Conservation (phyloP, 1,140 invertebrate species). For the Tetragonula clypearis region DNA sequence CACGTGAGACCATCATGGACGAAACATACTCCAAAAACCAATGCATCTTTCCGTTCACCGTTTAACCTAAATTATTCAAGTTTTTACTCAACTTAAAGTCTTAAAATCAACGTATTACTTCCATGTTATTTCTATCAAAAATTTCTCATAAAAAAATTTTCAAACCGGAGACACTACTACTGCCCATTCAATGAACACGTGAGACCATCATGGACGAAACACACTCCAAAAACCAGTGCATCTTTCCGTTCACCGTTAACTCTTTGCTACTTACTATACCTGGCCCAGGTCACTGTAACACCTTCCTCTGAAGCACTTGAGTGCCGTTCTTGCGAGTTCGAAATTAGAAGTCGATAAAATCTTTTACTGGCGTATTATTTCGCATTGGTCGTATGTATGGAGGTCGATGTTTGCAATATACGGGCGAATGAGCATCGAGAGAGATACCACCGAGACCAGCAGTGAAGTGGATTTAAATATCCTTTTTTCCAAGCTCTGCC, state of each 20-base stretch:
- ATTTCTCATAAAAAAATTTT: neutral
- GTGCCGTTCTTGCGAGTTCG: neutral
- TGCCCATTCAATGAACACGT: neutral
- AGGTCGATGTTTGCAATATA: neutral
- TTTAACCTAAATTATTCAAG: neutral
- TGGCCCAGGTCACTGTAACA: neutral
- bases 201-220: neutral
- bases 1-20: neutral
- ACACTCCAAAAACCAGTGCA: neutral
- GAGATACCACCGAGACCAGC: neutral
- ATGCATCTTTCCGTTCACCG: neutral
- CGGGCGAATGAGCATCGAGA: neutral
- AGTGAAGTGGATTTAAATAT: slow-evolving; percentile 37
- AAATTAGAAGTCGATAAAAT: slow-evolving; percentile 37
- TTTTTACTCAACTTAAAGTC: neutral
- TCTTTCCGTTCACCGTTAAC: neutral
- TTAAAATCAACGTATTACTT: neutral
- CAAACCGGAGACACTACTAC: neutral
- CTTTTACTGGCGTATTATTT: neutral
- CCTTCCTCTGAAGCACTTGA: neutral
- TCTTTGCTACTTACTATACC: neutral
- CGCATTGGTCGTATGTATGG: no score
- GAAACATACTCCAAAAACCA: neutral
- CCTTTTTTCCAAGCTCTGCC: slow-evolving; percentile 5
- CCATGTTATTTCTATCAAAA: neutral